Conservation (phyloP, 2,888 invertebrate species). For the Aethes cnicana region DNA sequence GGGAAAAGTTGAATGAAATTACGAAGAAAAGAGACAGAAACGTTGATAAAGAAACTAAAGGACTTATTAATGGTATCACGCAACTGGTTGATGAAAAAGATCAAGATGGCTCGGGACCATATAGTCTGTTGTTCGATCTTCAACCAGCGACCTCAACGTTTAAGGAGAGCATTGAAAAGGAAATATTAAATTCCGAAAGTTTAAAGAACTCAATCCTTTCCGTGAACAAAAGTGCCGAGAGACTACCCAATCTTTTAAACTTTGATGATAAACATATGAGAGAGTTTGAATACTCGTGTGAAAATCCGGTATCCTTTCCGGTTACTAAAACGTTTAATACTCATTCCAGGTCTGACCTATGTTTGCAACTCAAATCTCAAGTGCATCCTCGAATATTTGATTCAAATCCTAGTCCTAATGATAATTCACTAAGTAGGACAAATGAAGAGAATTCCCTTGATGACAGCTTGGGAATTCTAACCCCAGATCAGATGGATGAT, state of each 20-base stretch:
- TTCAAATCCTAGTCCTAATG: constrained; percentile 71
- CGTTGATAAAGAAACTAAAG: constrained; percentile 70
- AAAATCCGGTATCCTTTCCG: constrained; percentile 61
- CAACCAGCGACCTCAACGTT: constrained; percentile 65
- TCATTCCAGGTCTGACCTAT: constrained; percentile 74
- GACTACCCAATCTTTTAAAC: constrained; percentile 69
- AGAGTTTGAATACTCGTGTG: constrained; percentile 78
- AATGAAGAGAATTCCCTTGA: constrained; percentile 92
- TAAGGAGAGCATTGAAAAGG: constrained; percentile 45
- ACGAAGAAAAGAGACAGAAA: constrained; percentile 69
- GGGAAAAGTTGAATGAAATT: constrained; percentile 73
- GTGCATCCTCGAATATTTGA: constrained; percentile 60
- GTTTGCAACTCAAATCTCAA: constrained; percentile 71
- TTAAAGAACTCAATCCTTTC: constrained; percentile 49
- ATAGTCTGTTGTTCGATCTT: constrained; percentile 82
- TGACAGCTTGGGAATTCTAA: constrained; percentile 92
- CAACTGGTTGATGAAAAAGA: constrained; percentile 73
- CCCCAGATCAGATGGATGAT: constrained; percentile 94
- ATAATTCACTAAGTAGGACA: constrained; percentile 70
- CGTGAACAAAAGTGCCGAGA: constrained; percentile 60
- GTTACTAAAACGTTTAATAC: constrained; percentile 63
- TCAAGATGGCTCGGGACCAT: constrained; percentile 81
- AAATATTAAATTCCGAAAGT: constrained; percentile 45
- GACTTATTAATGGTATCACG: constrained; percentile 69
- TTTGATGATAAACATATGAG: constrained; percentile 75